Evolutionary conservation across 2,797 vertebrate genomes (phyloP).

Genomic region (Chelidonichthys spinosus): DNA sequence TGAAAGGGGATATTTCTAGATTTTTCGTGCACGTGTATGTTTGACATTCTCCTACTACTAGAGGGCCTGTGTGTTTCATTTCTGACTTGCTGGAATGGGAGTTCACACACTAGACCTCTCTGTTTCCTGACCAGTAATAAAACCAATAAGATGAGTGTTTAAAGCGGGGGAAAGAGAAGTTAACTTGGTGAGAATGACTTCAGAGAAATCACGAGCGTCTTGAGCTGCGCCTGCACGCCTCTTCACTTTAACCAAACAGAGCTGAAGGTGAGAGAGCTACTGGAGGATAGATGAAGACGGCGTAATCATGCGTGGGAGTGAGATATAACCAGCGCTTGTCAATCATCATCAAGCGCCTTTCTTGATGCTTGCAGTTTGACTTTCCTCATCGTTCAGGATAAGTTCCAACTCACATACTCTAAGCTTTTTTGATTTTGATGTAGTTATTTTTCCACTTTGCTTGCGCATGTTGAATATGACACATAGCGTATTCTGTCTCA

Average conservation of each 20-base stretch:
- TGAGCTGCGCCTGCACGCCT: slow-evolving; percentile 70
- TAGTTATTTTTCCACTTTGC: slow-evolving; percentile 62
- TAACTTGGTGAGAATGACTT: slow-evolving; percentile 66
- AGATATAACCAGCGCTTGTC: slow-evolving; percentile 73
- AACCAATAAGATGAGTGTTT: slow-evolving; percentile 69
- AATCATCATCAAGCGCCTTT: slow-evolving; percentile 76
- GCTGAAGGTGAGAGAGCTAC: slow-evolving; percentile 77
- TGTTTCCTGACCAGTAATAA: slow-evolving; percentile 66
- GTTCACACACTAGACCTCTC: slow-evolving; percentile 49
- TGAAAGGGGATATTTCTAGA: slow-evolving; percentile 44
- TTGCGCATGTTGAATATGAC: slow-evolving; percentile 69
- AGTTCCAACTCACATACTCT: slow-evolving; percentile 57
- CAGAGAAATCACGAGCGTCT: slow-evolving; percentile 63
- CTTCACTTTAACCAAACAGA: slow-evolving; percentile 77
- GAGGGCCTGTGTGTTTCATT: slow-evolving; percentile 27
- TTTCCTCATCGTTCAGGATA: slow-evolving; percentile 66
- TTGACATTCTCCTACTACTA: slow-evolving; percentile 21
- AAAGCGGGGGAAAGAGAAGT: slow-evolving; percentile 53
- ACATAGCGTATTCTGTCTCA: slow-evolving; percentile 61
- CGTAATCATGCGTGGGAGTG: slow-evolving; percentile 74
- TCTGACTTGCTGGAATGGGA: slow-evolving; percentile 50
- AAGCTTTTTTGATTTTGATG: slow-evolving; percentile 48
- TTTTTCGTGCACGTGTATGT: slow-evolving; percentile 31
- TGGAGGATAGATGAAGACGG: slow-evolving; percentile 71
- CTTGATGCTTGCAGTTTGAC: slow-evolving; percentile 68